These are phyloP conservation scores for Temnothorax nylanderi DNA, from an alignment of 1,140 invertebrate species.

Conservation along the genomic window DNA sequence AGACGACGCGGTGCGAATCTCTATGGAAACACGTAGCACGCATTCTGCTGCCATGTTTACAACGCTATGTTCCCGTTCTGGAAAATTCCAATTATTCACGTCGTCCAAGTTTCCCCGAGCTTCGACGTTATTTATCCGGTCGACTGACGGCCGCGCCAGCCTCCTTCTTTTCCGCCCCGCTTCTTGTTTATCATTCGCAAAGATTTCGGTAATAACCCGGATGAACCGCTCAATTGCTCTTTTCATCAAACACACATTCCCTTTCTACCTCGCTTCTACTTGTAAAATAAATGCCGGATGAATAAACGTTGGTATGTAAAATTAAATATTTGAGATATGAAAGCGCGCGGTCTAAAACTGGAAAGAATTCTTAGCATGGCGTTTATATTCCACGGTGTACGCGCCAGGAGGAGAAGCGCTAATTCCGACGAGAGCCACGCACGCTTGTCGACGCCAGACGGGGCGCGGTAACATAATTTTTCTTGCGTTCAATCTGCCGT, in stretches of 20 bases:
- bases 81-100: slow-evolving; percentile 83
- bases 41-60: slow-evolving; percentile 4
- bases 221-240: neutral
- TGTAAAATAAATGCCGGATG: slow-evolving; percentile 2
- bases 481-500: slow-evolving; percentile 37
- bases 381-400: slow-evolving; percentile 19
- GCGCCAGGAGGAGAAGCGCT: neutral
- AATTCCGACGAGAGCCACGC: slow-evolving; percentile 8
- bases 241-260: neutral
- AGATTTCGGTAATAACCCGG: neutral
- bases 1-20: slow-evolving; percentile 17
- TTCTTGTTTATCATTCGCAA: neutral
- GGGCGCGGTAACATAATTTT: slow-evolving; percentile 41
- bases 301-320: neutral
- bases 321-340: slow-evolving; percentile 23
- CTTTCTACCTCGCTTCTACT: neutral
- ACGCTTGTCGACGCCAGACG: slow-evolving; percentile 5
- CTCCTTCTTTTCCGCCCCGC: neutral
- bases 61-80: slow-evolving; percentile 77
- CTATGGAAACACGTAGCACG: neutral
- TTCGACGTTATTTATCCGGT: neutral
- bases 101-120: slow-evolving; percentile 72
- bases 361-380: neutral
- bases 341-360: neutral
- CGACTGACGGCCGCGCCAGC: neutral